A percentile compares a stretch with the other conserved stretches of the same genome.
These are phyloP conservation scores for Orthosia incerta DNA, from an alignment of 2,888 invertebrate species.

Conservation along the genomic window DNA sequence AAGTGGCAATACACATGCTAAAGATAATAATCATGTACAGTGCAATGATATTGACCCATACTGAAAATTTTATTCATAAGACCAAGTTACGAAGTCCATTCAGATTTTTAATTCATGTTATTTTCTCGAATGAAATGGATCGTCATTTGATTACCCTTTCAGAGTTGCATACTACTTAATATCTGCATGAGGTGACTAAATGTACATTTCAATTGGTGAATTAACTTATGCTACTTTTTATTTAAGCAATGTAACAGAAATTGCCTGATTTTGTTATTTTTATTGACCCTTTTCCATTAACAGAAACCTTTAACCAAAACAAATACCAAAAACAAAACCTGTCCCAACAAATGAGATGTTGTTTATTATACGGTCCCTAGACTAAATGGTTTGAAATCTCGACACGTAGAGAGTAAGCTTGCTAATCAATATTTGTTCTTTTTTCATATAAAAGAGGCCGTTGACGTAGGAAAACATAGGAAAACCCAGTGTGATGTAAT, in stretches of 20 bases:
- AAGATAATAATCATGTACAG: background rate
- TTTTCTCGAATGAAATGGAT: slow-evolving; percentile 6
- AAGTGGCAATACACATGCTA: background rate
- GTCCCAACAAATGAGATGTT: background rate
- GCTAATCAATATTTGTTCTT: slow-evolving; percentile 10
- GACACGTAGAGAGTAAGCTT: slow-evolving; percentile 3
- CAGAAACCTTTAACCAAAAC: background rate
- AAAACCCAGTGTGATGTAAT: background rate
- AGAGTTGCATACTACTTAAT: background rate
- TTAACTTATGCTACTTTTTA: slow-evolving; percentile 1
- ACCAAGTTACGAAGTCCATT: too few species aligned
- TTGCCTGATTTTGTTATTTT: background rate
- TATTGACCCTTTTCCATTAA: background rate
- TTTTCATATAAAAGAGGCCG: background rate
- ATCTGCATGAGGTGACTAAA: background rate
- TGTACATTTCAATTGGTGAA: background rate
- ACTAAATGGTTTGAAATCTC: slow-evolving; percentile 9
- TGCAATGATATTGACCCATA: background rate
- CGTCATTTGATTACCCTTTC: background rate
- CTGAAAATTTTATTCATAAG: background rate
- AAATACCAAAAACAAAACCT: slow-evolving; percentile 3
- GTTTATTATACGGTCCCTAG: background rate
- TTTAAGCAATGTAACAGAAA: background rate
- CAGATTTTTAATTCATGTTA: slow-evolving; percentile 11
- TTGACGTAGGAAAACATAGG: background rate